Evolutionary conservation across 1,140 invertebrate species (phyloP).

Genomic region (Drosophila pseudoananassae): DNA sequence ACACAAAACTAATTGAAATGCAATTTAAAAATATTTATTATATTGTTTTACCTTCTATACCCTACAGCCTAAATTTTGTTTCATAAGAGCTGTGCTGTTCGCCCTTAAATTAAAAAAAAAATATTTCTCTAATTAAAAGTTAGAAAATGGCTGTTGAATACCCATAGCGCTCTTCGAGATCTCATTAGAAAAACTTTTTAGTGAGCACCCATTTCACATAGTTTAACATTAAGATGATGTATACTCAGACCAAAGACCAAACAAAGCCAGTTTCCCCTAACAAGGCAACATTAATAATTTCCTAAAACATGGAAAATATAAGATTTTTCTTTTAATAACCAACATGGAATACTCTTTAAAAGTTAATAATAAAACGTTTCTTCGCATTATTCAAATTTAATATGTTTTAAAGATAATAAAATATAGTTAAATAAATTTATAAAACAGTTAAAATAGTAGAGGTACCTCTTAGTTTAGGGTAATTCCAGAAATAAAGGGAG

Average conservation of each 20-base stretch:
- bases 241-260: slow-evolving; percentile 8
- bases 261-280: slow-evolving; percentile 3
- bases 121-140: slow-evolving; percentile 10
- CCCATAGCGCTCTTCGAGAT: not conserved
- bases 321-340: too few relatives aligned
- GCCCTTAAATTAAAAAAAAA: not conserved
- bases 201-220: slow-evolving; percentile 13
- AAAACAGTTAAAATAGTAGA: not conserved
- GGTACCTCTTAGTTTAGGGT: slow-evolving; percentile 6
- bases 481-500: slow-evolving; percentile 12
- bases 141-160: not conserved
- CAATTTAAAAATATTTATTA: slow-evolving; percentile 52
- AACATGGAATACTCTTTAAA: slow-evolving; percentile 7
- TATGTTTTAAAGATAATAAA: too few relatives aligned
- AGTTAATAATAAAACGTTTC: not conserved
- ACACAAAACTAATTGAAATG: slow-evolving; percentile 57
- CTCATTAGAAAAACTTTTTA: slow-evolving; percentile 32
- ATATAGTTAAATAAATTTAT: too few relatives aligned
- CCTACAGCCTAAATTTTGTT: not conserved
- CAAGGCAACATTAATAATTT: slow-evolving; percentile 8
- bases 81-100: not conserved
- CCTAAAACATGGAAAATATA: not conserved
- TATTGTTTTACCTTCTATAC: slow-evolving; percentile 26
- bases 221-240: slow-evolving; percentile 9
- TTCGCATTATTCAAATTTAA: too few relatives aligned